Base-by-base conservation (phyloP, 2,888 invertebrate genomes). In the Agonum fuliginosum region DNA sequence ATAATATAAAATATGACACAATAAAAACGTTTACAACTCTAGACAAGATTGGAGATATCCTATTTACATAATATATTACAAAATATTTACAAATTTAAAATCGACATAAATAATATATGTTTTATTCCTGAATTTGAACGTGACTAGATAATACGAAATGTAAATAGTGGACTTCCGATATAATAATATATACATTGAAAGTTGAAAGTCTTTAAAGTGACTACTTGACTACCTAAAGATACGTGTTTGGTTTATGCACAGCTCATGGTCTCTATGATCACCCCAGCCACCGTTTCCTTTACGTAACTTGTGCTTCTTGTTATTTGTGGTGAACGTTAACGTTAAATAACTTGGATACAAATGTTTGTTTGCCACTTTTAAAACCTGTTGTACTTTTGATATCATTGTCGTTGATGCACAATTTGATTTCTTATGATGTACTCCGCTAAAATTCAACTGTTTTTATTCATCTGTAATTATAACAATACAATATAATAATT, bases 211-310 rank as follows among this genome's bases (percentile, higher is more conserved):
- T 62, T 62, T 30, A 30, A 14, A 27, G 17, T 62, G 12, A 30
- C 4, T 62, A 24, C 54, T 54, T 27, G 77, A 84, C 83, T 85
- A 85, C 83, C 82, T 85, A 79, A 87, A 88, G 0, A 87, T 81
- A 78, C 83, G 86, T 3, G 93, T 92, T 91, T 93, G 93, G 80
- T 93, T 92, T 43, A 93, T 87, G 87, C 97, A 97, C 17, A 97
- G 87, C 81, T 92, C 90, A 84, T 93, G 94, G 88, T 97, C 97
- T 79, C 97, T 90, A 8, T 89, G 85, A 84, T 99, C 99, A 4
- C 97, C 98, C 99, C 99, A 99, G 0, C 99, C 99, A 0, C 99
- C 99, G 84, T 99, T 99, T 0, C 96, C 96, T 85, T 96, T 96
- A 5, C 93, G 90, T 2, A 95, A 87, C 83, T 94, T 94, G 0